Base-by-base conservation (phyloP, 2,888 invertebrate species). In the Mellilla xanthometata region DNA sequence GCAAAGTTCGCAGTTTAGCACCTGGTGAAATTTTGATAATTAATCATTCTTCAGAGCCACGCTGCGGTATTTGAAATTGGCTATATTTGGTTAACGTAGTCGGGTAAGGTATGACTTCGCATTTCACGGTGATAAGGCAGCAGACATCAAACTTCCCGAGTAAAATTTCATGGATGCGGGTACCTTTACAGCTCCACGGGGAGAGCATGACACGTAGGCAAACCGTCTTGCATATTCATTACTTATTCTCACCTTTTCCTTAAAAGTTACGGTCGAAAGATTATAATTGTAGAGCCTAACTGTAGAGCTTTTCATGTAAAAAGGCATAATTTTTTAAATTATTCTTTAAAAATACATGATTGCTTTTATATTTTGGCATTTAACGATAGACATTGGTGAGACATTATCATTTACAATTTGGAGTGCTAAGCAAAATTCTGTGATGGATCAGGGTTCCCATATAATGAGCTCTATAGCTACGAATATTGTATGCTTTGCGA, bases 21-120 rank as follows among this genome's bases (percentile, higher is more conserved):
- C 50, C 49, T 42, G 47, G 26, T 46, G 43, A 44, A 46, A 44
- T 45, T 49, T 42, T 39, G 42, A 40, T 41, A 41, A 48, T 52
- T 49, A 45, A 54, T 50, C 40, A 52, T 35, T 33, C 31, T 39
- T 33, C 26, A 24, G 31, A 11, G 34, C 12, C 27, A 22, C 36
- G 29, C 31, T 29, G 23, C 28, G 47, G 28, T 23, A 27, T 35
- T 39, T 22, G 26, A 29, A 30, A 13, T 31, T 12, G 34, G 39
- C 19, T 39, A 30, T 31, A 29, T 40, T 27, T 30, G 19, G 33
- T 12, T 29, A 31, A 26, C 31, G 34, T 35, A 30, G 28, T 12
- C 10, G 24, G 34, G 24, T 13, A 28, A 39, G n/a, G 23, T 29
- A 26, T 39, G 39, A 34, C 10, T 39, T 26, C 12, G 32, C 34